Evolutionary conservation across 2,113 vertebrate genomes (phyloP).

Genomic region (Entosphenus tridentatus): DNA sequence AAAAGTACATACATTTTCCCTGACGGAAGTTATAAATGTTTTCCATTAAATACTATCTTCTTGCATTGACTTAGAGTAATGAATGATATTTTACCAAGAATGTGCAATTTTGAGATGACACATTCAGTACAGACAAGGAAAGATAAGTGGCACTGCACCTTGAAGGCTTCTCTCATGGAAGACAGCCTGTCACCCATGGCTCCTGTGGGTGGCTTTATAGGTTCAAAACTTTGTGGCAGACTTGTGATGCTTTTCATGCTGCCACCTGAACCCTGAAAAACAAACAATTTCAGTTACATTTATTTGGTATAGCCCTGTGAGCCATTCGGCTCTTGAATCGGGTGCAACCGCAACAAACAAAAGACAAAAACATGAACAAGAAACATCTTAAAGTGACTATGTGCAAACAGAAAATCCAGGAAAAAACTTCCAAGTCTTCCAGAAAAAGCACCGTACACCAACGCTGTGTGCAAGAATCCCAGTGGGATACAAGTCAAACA

Average conservation of each 20-base stretch:
- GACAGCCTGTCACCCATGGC: slow-evolving; percentile 95
- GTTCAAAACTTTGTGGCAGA: slow-evolving; percentile 53
- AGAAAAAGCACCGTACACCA: no score
- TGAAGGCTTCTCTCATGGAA: slow-evolving; percentile 87
- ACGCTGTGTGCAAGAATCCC: no score
- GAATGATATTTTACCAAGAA: neutral
- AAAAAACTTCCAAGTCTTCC: no score
- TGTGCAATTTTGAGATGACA: neutral
- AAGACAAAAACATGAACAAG: neutral
- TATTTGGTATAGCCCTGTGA: neutral
- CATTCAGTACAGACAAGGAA: neutral
- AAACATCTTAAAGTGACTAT: neutral
- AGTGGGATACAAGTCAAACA: no score
- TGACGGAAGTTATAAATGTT: neutral
- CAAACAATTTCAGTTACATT: neutral
- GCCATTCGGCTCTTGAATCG: neutral
- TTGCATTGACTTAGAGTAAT: neutral
- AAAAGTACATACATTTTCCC: neutral
- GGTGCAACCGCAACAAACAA: neutral
- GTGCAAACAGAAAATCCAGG: neutral
- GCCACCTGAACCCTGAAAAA: slow-evolving; percentile 1
- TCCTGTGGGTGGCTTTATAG: slow-evolving; percentile 58
- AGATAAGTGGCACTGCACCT: slow-evolving; percentile 27
- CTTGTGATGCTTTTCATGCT: slow-evolving; percentile 24
- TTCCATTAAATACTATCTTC: neutral